A percentile compares a stretch with the other conserved stretches of the same genome.
phyloP scores from a whole-genome alignment of 2,113 vertebrate genomes.

The Entosphenus tridentatus region DNA sequence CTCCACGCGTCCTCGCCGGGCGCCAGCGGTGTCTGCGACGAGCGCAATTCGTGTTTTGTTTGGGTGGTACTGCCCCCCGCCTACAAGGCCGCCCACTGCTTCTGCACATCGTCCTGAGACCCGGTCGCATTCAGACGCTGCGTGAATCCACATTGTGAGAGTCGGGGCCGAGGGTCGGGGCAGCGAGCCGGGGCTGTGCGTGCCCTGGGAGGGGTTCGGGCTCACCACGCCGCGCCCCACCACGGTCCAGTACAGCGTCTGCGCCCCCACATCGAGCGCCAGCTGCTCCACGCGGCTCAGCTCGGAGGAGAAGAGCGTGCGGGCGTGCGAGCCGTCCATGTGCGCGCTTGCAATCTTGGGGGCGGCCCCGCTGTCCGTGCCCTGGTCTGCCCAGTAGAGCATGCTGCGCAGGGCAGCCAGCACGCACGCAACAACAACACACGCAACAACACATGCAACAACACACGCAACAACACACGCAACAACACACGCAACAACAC shows the following conservation, averaged over 20 bases:
- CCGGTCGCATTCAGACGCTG: too few relatives aligned
- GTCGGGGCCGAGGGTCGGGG: too few relatives aligned
- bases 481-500: too few relatives aligned
- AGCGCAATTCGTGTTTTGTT: too few relatives aligned
- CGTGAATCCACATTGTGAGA: too few relatives aligned
- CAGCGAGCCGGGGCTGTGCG: too few relatives aligned
- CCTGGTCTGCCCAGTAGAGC: conserved; percentile 29
- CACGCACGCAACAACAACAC: too few relatives aligned
- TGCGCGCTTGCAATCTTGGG: conserved; percentile 26
- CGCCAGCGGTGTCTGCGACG: too few relatives aligned
- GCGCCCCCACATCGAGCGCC: conserved; percentile 19
- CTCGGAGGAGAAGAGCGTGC: conserved; percentile 20
- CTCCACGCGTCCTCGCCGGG: too few relatives aligned
- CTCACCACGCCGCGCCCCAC: conserved; percentile 21
- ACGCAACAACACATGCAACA: too few relatives aligned
- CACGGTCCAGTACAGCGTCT: conserved; percentile 27
- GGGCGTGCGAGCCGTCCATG: conserved; percentile 26
- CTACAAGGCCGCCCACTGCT: background rate
- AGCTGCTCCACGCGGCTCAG: conserved; percentile 22
- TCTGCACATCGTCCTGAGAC: background rate
- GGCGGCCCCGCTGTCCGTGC: conserved; percentile 21
- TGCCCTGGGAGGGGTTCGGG: background rate
- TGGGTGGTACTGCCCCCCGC: too few relatives aligned
- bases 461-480: too few relatives aligned
- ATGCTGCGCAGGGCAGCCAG: conserved; percentile 14